phyloP scores from a whole-genome alignment of 2,888 invertebrate genomes.

The Pristionchus fissidentatus region DNA sequence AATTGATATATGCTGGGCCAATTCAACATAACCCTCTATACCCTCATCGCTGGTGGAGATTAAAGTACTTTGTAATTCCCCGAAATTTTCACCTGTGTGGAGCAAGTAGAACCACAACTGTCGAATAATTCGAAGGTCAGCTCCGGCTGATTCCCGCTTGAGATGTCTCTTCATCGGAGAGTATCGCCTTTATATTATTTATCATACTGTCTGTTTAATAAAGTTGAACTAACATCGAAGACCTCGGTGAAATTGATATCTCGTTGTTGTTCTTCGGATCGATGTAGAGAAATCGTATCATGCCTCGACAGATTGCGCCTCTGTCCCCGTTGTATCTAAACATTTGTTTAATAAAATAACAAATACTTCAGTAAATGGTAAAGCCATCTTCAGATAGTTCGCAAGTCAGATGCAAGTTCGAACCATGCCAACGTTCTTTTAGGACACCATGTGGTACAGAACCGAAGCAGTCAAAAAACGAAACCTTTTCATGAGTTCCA shows the following conservation, averaged over 20 bases:
- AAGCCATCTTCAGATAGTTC: too few relatives aligned
- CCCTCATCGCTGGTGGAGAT: too few relatives aligned
- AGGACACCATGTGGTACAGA: too few relatives aligned
- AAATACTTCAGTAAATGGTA: too few relatives aligned
- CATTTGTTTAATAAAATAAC: background rate
- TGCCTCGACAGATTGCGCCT: background rate
- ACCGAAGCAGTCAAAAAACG: too few relatives aligned
- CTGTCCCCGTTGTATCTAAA: conserved; percentile 38
- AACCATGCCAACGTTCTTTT: too few relatives aligned
- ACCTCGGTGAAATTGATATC: background rate
- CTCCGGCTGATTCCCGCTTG: conserved; percentile 74
- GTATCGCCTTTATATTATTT: conserved; percentile 10
- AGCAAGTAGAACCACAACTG: conserved; percentile 77
- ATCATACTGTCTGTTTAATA: conserved; percentile 46
- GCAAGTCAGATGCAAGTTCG: too few relatives aligned
- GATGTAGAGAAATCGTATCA: background rate
- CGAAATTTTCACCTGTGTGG: conserved; percentile 65
- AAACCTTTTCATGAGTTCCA: too few relatives aligned
- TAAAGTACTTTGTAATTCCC: too few relatives aligned
- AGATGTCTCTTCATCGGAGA: conserved; percentile 65
- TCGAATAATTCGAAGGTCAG: conserved; percentile 74
- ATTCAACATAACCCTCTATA: too few relatives aligned
- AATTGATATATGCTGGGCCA: background rate
- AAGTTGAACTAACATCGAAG: conserved; percentile 15
- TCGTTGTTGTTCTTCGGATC: background rate